These are phyloP conservation scores for Callionymus lyra DNA, from an alignment of 2,113 vertebrate genomes.

Conservation along the genomic window DNA sequence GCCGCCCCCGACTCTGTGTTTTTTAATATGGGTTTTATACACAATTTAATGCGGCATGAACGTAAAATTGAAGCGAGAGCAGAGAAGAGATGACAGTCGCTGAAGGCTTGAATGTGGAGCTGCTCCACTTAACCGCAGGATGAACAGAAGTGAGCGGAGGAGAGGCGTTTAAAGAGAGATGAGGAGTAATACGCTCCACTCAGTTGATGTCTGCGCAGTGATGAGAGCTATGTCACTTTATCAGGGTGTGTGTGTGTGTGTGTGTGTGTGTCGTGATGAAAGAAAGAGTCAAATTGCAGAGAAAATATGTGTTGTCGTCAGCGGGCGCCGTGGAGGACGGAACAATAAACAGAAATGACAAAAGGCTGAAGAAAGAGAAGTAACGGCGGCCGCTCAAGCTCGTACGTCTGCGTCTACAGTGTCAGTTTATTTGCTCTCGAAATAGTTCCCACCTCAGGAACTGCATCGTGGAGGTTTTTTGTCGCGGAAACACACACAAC, in stretches of 20 bases:
- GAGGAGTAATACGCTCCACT: conserved; percentile 27
- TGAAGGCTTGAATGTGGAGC: conserved; percentile 43
- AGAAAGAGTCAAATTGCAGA: too few species aligned
- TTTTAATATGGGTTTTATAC: conserved; percentile 34
- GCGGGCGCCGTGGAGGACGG: too few species aligned
- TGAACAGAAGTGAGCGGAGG: conserved; percentile 34
- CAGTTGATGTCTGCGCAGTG: conserved; percentile 14
- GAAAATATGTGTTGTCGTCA: too few species aligned
- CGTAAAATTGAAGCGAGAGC: conserved; percentile 28
- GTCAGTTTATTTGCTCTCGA: too few species aligned
- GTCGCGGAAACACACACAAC: too few species aligned
- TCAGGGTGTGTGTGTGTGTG: too few species aligned
- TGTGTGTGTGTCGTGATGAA: conserved; percentile 1
- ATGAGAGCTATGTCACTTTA: conserved; percentile 16
- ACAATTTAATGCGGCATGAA: conserved; percentile 30
- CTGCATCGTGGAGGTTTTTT: too few species aligned
- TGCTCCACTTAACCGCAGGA: conserved; percentile 47
- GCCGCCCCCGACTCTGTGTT: conserved; percentile 10
- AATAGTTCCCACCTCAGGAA: too few species aligned
- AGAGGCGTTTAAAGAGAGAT: conserved; percentile 40
- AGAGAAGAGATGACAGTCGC: conserved; percentile 32
- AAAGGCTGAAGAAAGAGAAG: too few species aligned
- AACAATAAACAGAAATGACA: too few species aligned
- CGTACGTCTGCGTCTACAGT: too few species aligned
- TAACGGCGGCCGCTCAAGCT: too few species aligned